Conservation (phyloP, 2,113 vertebrate species). For the Dipodomys merriami region DNA sequence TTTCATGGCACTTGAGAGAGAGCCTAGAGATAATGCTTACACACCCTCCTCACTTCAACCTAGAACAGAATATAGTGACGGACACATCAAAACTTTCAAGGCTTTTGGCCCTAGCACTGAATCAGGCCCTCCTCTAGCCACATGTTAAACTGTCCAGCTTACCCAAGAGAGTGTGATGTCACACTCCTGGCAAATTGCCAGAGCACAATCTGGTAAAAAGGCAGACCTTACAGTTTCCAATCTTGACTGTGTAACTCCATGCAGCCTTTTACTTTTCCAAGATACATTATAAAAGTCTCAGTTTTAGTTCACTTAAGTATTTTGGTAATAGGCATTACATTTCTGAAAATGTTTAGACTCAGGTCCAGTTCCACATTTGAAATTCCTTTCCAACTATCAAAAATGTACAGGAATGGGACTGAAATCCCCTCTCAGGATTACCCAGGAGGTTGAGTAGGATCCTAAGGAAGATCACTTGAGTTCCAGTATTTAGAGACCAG, state of each 20-base stretch:
- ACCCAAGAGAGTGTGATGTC: background rate
- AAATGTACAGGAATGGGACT: background rate
- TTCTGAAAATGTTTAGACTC: slow-evolving; percentile 18
- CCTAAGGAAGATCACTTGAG: background rate
- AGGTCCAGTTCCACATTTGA: background rate
- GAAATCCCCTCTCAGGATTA: background rate
- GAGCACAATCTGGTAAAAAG: background rate
- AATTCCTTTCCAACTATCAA: slow-evolving; percentile 16
- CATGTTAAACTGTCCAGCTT: background rate
- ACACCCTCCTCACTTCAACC: background rate
- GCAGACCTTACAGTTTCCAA: background rate
- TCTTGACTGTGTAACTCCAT: background rate
- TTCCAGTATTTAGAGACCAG: background rate
- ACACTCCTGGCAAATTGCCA: background rate
- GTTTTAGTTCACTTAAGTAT: background rate
- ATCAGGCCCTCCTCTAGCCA: background rate
- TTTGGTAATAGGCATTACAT: slow-evolving; percentile 21
- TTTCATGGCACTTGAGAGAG: background rate
- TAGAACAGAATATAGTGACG: background rate
- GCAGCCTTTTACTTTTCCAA: background rate
- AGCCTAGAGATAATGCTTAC: background rate
- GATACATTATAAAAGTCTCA: background rate
- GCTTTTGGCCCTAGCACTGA: background rate
- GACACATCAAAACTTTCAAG: background rate
- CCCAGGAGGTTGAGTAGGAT: background rate